Conservation (phyloP, 2,797 vertebrate genomes). For the Melanotaenia pygmaea region DNA sequence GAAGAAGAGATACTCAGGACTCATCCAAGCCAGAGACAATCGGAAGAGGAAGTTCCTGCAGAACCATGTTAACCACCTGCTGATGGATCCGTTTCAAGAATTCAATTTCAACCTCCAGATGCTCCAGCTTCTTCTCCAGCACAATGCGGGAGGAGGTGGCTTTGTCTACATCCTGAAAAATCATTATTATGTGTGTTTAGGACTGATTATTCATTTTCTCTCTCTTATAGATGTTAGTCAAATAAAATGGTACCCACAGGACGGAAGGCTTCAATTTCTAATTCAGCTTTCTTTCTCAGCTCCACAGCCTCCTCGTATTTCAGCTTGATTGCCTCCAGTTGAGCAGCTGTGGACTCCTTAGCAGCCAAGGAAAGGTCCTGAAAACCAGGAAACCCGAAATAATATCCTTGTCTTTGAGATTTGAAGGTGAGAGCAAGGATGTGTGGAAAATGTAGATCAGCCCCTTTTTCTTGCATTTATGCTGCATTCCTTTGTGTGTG, state of each 20-base stretch:
- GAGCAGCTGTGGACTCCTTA: slow-evolving; percentile 77
- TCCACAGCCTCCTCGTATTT: slow-evolving; percentile 83
- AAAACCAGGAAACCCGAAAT: slow-evolving; percentile 65
- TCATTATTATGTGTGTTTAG: not conserved
- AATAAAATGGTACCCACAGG: slow-evolving; percentile 72
- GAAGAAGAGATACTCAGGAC: not conserved
- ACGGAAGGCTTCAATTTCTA: slow-evolving; percentile 83
- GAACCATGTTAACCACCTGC: slow-evolving; percentile 62
- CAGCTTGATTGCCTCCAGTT: slow-evolving; percentile 79
- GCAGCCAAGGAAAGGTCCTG: slow-evolving; percentile 81
- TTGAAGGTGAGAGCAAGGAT: slow-evolving; percentile 49
- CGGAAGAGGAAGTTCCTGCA: not conserved
- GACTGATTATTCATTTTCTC: not conserved
- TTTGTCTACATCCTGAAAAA: slow-evolving; percentile 76
- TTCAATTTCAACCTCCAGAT: slow-evolving; percentile 80
- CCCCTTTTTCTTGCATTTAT: slow-evolving; percentile 32
- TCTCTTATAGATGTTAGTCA: not conserved
- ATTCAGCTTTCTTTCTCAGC: slow-evolving; percentile 81
- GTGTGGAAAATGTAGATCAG: slow-evolving; percentile 49
- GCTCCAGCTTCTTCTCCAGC: slow-evolving; percentile 82
- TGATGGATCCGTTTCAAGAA: slow-evolving; percentile 76
- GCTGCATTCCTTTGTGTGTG: slow-evolving; percentile 18
- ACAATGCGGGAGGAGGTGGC: slow-evolving; percentile 77
- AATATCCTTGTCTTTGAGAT: slow-evolving; percentile 45
- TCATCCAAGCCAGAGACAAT: not conserved